Evolutionary conservation across 1,140 invertebrate genomes (phyloP).

Genomic region (Anadara kagoshimensis): DNA sequence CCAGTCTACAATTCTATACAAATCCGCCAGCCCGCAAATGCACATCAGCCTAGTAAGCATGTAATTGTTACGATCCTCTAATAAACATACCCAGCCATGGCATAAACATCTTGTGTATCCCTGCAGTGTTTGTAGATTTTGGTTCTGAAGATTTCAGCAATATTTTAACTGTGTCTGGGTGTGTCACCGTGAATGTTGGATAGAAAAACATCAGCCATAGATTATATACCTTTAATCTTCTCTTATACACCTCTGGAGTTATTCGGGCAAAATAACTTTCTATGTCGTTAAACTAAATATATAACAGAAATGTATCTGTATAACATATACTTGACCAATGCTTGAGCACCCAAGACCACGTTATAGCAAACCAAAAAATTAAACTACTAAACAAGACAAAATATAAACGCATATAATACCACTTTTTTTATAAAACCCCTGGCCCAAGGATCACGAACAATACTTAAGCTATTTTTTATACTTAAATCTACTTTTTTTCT

Average conservation of each 20-base stretch:
- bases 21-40: too few relatives aligned
- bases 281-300: slow-evolving; percentile 12
- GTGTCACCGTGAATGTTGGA: slow-evolving; percentile 14
- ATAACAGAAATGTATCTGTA: not conserved
- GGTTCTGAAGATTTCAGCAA: slow-evolving; percentile 33
- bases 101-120: not conserved
- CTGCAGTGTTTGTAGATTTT: slow-evolving; percentile 12
- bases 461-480: too few relatives aligned
- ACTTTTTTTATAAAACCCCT: too few relatives aligned
- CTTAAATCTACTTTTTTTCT: too few relatives aligned
- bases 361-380: too few relatives aligned
- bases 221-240: not conserved
- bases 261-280: not conserved
- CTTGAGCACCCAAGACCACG: too few relatives aligned
- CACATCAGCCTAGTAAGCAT: not conserved
- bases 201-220: slow-evolving; percentile 28
- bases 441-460: too few relatives aligned
- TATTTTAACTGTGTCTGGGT: slow-evolving; percentile 33
- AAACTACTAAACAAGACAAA: too few relatives aligned
- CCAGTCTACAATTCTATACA: too few relatives aligned
- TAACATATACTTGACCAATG: too few relatives aligned
- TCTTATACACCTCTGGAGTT: not conserved
- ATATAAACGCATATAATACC: too few relatives aligned
- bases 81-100: slow-evolving; percentile 16
- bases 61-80: not conserved